phyloP scores from a whole-genome alignment of 2,797 vertebrate genomes.

The Selene dorsalis region DNA sequence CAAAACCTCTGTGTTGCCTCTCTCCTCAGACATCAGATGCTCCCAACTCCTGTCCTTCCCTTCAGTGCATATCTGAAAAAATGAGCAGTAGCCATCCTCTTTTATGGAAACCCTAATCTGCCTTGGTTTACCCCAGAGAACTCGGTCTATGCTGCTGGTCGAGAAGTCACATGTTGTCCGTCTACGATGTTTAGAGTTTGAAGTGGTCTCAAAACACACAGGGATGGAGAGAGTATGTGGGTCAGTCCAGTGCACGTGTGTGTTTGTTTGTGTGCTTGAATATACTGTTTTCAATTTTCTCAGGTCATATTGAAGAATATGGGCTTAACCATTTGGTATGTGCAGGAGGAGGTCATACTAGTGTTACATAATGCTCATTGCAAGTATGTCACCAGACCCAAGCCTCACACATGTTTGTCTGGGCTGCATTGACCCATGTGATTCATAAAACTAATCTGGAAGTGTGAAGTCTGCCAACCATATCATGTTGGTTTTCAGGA shows the following conservation, averaged over 20 bases:
- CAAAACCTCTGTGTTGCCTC: not conserved
- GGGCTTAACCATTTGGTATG: not conserved
- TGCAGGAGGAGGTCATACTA: not conserved
- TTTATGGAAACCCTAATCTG: conserved; percentile 71
- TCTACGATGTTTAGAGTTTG: conserved; percentile 15
- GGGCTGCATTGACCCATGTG: conserved; percentile 22
- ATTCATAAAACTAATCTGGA: conserved; percentile 1
- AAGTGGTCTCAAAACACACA: conserved; percentile 15
- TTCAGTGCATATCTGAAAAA: conserved; percentile 46
- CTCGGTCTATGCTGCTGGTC: conserved; percentile 19
- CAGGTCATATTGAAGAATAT: conserved; percentile 22
- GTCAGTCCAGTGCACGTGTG: conserved; percentile 4
- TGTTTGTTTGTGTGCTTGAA: not conserved
- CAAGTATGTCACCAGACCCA: conserved; percentile 7
- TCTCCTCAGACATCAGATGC: not conserved
- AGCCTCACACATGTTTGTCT: conserved; percentile 7
- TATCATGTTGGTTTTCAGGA: conserved; percentile 1
- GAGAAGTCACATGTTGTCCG: conserved; percentile 37
- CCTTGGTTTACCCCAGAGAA: conserved; percentile 30
- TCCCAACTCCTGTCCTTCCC: conserved; percentile 20
- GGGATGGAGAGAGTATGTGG: not conserved
- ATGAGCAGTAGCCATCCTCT: conserved; percentile 42
- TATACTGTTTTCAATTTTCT: conserved; percentile 14
- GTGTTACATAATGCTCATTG: conserved; percentile 3
- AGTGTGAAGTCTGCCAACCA: not conserved